Base-by-base conservation (phyloP, 2,888 invertebrate genomes). In the Sisyra nigra region DNA sequence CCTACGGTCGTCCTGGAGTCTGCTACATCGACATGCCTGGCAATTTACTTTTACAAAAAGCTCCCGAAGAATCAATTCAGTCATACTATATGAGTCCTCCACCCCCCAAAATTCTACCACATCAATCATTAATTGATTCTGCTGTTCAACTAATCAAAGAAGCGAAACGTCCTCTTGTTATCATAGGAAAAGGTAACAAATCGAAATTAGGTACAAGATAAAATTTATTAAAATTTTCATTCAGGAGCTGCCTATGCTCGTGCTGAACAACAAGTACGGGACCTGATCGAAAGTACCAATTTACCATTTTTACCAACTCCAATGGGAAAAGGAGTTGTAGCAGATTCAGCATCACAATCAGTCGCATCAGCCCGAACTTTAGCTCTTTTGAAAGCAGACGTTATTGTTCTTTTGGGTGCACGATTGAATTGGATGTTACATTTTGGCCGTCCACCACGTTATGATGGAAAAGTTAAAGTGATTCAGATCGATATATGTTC, bases 351-450 rank as follows among this genome's bases (percentile, higher is more conserved):
- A 1, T 54, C 63, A 8, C 70, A 74, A 50, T 88, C 86, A 60
- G 83, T 93, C n/a, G 77, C 84, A 0, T 73, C 89, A 6, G 92
- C 93, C 2, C 73, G 93, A 44, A 92, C 93, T 0, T 61, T 73
- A 46, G 96, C 92, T 0, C 65, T 97, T 41, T 78, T 80, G 53
- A 74, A 87, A 51, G 86, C 92, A 0, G 96, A 97, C 62, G 85
- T 91, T 0, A 70, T 97, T 2, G 54, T 97, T 3, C 63, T 94
- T 40, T 62, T 93, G 32, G 96, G 96, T 1, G 96, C 94, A 0
- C 68, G 96, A 32, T 69, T 96, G 13, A 97, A 97, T 66, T 97
- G 97, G 97, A 96, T 97, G 66, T 70, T 97, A 47, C 96, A 97
- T 65, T 97, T 96, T 67, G 96, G 96, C 2, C 76, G 80, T 44